Evolutionary conservation across 2,888 invertebrate species (phyloP).

Genomic region (Frankliniella fusca): DNA sequence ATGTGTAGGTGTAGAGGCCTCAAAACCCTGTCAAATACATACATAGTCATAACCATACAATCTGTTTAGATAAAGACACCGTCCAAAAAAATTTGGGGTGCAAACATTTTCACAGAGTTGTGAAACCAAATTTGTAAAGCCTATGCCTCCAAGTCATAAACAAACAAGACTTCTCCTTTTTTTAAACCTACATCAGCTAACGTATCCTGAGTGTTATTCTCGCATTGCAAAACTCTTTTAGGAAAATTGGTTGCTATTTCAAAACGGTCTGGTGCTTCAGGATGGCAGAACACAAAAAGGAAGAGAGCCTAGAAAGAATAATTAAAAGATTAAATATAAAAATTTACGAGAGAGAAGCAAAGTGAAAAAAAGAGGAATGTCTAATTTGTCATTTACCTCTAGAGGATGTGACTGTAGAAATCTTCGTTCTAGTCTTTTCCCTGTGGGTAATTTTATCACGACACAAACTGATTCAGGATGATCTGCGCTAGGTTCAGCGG

Average conservation of each 20-base stretch:
- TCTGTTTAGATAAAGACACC: background rate
- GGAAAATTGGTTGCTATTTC: conserved; percentile 96
- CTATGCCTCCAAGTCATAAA: conserved; percentile 83
- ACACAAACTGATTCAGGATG: conserved; percentile 71
- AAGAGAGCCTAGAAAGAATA: conserved; percentile 73
- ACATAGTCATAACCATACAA: too few species aligned
- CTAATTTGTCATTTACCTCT: conserved; percentile 56
- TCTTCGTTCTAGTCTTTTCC: conserved; percentile 79
- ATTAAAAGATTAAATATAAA: conserved; percentile 24
- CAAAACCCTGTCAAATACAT: background rate
- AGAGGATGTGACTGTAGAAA: conserved; percentile 77
- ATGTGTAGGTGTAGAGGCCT: background rate
- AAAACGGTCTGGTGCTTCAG: conserved; percentile 85
- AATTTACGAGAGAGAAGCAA: conserved; percentile 20
- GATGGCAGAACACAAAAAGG: conserved; percentile 93
- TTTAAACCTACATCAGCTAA: conserved; percentile 77
- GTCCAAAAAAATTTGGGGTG: background rate
- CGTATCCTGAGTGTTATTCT: conserved; percentile 53
- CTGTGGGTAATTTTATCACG: conserved; percentile 87
- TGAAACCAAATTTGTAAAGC: background rate
- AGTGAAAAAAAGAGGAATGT: conserved; percentile 28
- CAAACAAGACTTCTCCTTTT: conserved; percentile 86
- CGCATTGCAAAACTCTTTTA: conserved; percentile 70
- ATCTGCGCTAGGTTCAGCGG: conserved; percentile 69
- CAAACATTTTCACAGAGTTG: background rate